Conservation (phyloP, 2,113 vertebrate species). For the Apteryx owenii region DNA sequence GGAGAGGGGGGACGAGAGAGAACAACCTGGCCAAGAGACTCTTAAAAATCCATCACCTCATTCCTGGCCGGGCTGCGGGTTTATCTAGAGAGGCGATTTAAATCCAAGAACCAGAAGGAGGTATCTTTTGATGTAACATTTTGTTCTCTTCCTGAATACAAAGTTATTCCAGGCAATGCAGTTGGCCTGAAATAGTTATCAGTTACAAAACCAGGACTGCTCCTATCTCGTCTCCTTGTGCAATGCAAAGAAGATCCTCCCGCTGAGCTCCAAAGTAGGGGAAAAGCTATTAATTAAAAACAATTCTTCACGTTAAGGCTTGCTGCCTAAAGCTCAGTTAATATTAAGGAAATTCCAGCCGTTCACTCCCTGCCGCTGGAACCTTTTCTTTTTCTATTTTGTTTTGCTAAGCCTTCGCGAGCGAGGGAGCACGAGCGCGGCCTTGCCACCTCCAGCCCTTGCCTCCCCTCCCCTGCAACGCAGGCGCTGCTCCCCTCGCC, state of each 20-base stretch:
- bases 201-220: slow-evolving; percentile 52
- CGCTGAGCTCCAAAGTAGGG: slow-evolving; percentile 38
- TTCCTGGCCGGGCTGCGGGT: slow-evolving; percentile 5
- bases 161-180: slow-evolving; percentile 69
- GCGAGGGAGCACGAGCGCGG: neutral
- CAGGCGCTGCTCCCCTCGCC: neutral
- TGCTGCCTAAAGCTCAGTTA: slow-evolving; percentile 55
- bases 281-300: slow-evolving; percentile 63
- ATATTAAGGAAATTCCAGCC: slow-evolving; percentile 59
- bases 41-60: slow-evolving; percentile 37
- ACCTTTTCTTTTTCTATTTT: slow-evolving; percentile 57
- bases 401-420: slow-evolving; percentile 46
- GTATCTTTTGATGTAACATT: slow-evolving; percentile 66
- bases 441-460: accelerated
- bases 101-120: slow-evolving; percentile 47
- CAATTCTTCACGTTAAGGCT: slow-evolving; percentile 51
- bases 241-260: slow-evolving; percentile 61
- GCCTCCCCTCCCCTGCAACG: neutral
- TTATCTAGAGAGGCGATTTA: slow-evolving; percentile 48
- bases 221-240: slow-evolving; percentile 35
- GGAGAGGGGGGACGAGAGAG: neutral
- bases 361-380: slow-evolving; percentile 47
- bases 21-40: slow-evolving; percentile 8
- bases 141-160: slow-evolving; percentile 61
- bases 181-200: slow-evolving; percentile 53